Conservation (phyloP, 2,113 vertebrate genomes). For the Gadus macrocephalus region DNA sequence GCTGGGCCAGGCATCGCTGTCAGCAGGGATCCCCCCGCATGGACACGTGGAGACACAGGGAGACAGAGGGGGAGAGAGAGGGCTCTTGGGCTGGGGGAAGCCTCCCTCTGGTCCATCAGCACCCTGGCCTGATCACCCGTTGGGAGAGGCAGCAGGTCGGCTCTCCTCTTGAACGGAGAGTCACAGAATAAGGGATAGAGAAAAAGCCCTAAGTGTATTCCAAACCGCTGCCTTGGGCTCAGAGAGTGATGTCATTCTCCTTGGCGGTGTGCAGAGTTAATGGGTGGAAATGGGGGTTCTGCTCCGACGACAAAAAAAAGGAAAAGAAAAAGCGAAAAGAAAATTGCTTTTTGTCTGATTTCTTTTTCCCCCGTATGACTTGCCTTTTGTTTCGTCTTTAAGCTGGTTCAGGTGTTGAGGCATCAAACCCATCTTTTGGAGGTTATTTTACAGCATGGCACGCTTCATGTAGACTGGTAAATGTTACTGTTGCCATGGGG, state of each 20-base stretch:
- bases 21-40: constrained; percentile 8
- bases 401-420: constrained; percentile 15
- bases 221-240: too few species aligned
- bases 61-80: constrained; percentile 5
- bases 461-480: background rate
- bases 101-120: constrained; percentile 13
- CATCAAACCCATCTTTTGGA: constrained; percentile 13
- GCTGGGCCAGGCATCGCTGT: constrained; percentile 32
- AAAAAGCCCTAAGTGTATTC: background rate
- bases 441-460: constrained; percentile 10
- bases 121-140: background rate
- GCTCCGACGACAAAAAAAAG: background rate
- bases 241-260: background rate
- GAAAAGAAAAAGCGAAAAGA: background rate
- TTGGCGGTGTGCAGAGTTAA: background rate
- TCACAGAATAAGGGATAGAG: constrained; percentile 5
- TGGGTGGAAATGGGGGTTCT: background rate
- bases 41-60: background rate
- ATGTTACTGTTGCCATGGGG: background rate
- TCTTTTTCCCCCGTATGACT: background rate
- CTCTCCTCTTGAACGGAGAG: constrained; percentile 2
- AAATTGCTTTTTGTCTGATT: background rate
- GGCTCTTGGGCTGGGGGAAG: constrained; percentile 11
- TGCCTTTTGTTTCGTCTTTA: constrained; percentile 11
- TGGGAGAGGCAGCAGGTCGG: constrained; percentile 5